Conservation (phyloP, 2,797 vertebrate genomes). For the Anisognathus igniventris region DNA sequence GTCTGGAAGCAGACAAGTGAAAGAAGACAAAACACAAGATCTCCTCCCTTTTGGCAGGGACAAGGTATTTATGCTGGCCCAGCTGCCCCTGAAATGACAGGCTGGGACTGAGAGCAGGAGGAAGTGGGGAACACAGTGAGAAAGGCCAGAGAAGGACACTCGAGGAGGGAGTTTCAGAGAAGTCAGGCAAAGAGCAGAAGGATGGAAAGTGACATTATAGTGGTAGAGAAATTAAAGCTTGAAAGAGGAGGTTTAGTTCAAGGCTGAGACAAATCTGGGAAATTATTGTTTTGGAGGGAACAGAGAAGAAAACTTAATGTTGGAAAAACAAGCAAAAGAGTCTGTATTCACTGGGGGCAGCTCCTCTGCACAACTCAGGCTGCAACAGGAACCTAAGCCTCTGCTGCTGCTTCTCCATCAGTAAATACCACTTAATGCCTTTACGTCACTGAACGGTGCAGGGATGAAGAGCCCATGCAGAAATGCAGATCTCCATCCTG, state of each 20-base stretch:
- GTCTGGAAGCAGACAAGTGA: not conserved
- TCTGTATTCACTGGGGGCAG: not conserved
- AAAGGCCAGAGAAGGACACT: not conserved
- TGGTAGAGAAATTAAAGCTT: not conserved
- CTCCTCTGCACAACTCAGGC: not conserved
- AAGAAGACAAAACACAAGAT: constrained; percentile 1
- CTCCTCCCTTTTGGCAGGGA: not conserved
- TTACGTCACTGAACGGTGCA: not conserved
- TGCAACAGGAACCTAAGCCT: not conserved
- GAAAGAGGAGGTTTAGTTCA: not conserved
- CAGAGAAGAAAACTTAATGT: not conserved
- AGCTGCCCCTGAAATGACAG: not conserved
- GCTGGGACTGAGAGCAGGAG: not conserved
- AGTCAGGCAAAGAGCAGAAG: not conserved
- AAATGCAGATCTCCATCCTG: not conserved
- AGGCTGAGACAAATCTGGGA: not conserved
- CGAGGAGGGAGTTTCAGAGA: not conserved
- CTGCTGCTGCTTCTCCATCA: not conserved
- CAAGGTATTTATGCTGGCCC: not conserved
- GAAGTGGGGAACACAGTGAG: not conserved
- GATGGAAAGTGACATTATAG: not conserved
- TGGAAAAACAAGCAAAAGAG: not conserved
- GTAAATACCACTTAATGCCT: not conserved
- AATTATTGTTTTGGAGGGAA: not conserved
- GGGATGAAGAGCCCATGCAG: not conserved